Base-by-base conservation (phyloP, 1,140 invertebrate species). In the Euwallacea similis region DNA sequence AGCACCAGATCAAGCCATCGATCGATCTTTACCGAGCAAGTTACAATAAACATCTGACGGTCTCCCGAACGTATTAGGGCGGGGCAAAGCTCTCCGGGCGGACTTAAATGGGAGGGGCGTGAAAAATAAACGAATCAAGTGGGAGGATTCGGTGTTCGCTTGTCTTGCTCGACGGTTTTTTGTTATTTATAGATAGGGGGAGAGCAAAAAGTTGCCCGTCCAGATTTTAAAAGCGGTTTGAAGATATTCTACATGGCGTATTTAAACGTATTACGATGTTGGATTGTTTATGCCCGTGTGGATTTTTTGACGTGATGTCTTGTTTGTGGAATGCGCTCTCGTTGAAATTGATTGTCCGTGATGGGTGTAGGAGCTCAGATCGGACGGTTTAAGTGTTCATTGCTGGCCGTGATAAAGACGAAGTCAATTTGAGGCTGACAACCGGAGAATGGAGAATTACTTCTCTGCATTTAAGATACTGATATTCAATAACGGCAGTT, bases 11-110 rank as follows among this genome's bases (percentile, higher is more conserved):
- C 54, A 68, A 54, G 67, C 44, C 59, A 60, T 73, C 65, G 55
- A 76, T 74, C 75, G 79, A 80, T 79, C 73, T 77, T 75, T 69
- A 76, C 78, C 43, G 66, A 65, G 74, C 78, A 78, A 76, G 66
- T 70, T 76, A 66, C 77, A 74, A 74, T 73, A 75, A 74, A 76
- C 73, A 74, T 81, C 80, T 81, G 80, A 80, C 73, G 58, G 60
- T 72, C 41, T 61, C 58, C 64, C 59, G 33, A 62, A 55, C 60
- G 66, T 54, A 46, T 70, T 71, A 67, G 74, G 80, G 80, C 80
- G 80, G 78, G 69, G 80, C 74, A 62, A 66, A 56, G 33, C 42
- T 42, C 8, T 47, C 7, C 33, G 33, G 66, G 55, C 16, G 55
- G 55, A 46, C 16, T 42, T 2, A 54, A 53, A 63, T 64, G 63